Evolutionary conservation across 2,113 vertebrate species (phyloP).

Genomic region (Ammodytes marinus): DNA sequence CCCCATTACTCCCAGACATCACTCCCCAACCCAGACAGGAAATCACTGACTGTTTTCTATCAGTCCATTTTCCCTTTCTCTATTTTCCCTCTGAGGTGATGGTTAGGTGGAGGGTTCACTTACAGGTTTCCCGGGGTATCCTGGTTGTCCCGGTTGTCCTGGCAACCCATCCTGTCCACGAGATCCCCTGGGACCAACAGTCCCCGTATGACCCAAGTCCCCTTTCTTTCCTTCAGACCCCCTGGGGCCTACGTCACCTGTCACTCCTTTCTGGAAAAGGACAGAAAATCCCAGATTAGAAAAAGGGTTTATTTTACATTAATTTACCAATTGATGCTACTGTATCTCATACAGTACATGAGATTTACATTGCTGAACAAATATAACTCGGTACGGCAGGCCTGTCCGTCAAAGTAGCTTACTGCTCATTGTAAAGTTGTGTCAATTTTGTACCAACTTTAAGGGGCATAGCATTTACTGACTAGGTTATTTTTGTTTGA

Average conservation of each 20-base stretch:
- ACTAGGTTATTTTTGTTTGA: not conserved
- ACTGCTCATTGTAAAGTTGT: not conserved
- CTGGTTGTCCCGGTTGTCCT: slow-evolving; percentile 81
- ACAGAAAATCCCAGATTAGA: not conserved
- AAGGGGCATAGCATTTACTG: not conserved
- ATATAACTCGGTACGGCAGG: not conserved
- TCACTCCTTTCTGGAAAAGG: slow-evolving; percentile 73
- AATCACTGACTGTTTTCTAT: slow-evolving; percentile 13
- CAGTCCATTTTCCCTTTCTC: not conserved
- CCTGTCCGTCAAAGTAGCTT: not conserved
- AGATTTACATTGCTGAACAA: not conserved
- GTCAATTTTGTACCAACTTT: not conserved
- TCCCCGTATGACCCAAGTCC: slow-evolving; percentile 71
- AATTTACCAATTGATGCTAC: not conserved
- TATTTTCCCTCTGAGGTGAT: not conserved
- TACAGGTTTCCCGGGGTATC: slow-evolving; percentile 85
- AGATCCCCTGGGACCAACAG: slow-evolving; percentile 77
- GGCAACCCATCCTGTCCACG: slow-evolving; percentile 81
- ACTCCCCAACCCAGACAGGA: slow-evolving; percentile 9
- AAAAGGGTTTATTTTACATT: not conserved
- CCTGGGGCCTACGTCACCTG: slow-evolving; percentile 73
- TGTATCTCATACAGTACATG: not conserved
- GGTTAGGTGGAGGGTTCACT: slow-evolving; percentile 42
- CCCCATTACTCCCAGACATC: slow-evolving; percentile 1
- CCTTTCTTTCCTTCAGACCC: slow-evolving; percentile 83